These are phyloP conservation scores for Phaethon lepturus DNA, from an alignment of 2,113 vertebrate genomes.

Conservation along the genomic window DNA sequence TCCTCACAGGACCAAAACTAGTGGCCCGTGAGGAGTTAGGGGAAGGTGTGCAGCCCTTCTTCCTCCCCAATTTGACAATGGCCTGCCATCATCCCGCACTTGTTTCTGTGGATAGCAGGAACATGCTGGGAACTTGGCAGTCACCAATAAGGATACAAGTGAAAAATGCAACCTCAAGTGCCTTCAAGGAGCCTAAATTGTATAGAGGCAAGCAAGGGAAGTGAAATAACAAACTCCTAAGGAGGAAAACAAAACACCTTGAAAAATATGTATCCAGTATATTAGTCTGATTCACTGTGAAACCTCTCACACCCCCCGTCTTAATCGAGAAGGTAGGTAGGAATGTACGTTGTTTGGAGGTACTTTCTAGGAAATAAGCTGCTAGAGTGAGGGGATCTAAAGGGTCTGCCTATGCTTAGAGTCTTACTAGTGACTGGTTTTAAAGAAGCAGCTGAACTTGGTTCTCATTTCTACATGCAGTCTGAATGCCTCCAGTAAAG, in stretches of 20 bases:
- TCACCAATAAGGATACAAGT: background rate
- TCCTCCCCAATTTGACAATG: background rate
- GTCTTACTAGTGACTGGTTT: background rate
- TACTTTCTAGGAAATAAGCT: slow-evolving; percentile 22
- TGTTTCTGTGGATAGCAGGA: background rate
- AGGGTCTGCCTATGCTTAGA: background rate
- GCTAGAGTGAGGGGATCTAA: background rate
- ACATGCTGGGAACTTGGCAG: background rate
- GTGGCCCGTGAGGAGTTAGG: background rate
- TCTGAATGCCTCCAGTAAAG: background rate
- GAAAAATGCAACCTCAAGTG: background rate
- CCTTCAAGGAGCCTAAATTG: background rate
- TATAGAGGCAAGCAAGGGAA: background rate
- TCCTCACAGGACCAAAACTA: background rate
- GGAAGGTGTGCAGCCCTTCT: background rate
- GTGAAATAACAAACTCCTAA: background rate
- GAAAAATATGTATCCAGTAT: background rate
- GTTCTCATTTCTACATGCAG: background rate
- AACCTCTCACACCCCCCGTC: background rate
- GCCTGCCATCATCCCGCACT: background rate
- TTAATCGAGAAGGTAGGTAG: background rate
- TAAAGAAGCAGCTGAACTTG: background rate
- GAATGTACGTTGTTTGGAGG: background rate
- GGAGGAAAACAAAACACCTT: background rate
- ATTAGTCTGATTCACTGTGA: background rate